Conservation (phyloP, 2,113 vertebrate species). For the Falco punctatus region DNA sequence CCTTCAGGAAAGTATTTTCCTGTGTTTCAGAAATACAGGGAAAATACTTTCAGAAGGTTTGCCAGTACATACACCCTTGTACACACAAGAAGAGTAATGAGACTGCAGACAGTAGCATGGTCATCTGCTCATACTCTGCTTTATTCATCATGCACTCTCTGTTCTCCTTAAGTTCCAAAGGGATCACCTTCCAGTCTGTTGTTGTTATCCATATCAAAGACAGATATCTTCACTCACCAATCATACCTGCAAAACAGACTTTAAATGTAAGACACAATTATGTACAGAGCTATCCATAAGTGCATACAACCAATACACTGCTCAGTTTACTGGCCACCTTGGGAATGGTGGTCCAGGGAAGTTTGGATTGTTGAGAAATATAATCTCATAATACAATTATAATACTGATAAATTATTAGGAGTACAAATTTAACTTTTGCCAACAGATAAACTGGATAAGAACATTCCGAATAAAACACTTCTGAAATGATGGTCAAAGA, state of each 20-base stretch:
- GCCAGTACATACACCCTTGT: background rate
- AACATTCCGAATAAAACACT: background rate
- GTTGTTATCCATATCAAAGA: background rate
- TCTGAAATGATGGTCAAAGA: background rate
- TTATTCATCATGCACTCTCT: background rate
- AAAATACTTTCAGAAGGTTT: background rate
- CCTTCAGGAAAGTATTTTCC: background rate
- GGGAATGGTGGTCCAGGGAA: background rate
- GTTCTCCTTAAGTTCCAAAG: background rate
- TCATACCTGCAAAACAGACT: background rate
- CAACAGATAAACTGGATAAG: background rate
- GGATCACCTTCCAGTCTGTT: background rate
- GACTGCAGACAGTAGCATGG: background rate
- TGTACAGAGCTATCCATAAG: rapidly evolving
- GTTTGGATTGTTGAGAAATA: background rate
- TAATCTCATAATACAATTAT: background rate
- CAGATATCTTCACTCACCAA: background rate
- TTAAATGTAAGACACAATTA: background rate
- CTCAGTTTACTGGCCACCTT: background rate
- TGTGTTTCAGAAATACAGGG: background rate
- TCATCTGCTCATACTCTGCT: background rate
- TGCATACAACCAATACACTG: rapidly evolving
- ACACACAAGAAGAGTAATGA: background rate
- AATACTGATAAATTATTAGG: background rate
- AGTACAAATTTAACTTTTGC: background rate